Conservation (phyloP, 1,140 invertebrate genomes). For the Panagrolaimus sp. region DNA sequence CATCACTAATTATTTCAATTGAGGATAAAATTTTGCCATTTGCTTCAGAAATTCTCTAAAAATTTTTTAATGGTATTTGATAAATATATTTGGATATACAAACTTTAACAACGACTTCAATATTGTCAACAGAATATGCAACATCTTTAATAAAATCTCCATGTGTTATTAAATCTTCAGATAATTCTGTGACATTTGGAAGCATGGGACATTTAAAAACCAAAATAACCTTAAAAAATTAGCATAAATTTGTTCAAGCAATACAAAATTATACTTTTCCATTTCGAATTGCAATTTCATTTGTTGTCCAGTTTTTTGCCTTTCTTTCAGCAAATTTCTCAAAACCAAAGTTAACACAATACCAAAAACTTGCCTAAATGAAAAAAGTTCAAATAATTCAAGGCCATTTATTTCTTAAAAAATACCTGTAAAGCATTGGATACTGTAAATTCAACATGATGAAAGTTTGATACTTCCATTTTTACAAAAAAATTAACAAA, state of each 20-base stretch:
- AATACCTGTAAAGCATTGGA: conserved; percentile 45
- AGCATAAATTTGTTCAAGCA: conserved; percentile 73
- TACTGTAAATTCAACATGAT: conserved; percentile 43
- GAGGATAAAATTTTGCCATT: conserved; percentile 78
- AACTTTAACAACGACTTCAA: conserved; percentile 76
- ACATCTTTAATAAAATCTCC: conserved; percentile 95
- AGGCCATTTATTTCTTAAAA: background rate
- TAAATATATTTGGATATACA: conserved; percentile 24
- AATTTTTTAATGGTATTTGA: no score
- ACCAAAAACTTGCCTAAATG: conserved; percentile 81
- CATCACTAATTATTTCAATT: conserved; percentile 80
- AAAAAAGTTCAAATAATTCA: conserved; percentile 18
- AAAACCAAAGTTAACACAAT: conserved; percentile 83
- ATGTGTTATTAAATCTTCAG: conserved; percentile 73
- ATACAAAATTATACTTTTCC: conserved; percentile 73
- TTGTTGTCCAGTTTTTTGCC: conserved; percentile 66
- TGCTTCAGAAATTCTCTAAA: conserved; percentile 60
- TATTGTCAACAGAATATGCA: conserved; percentile 84
- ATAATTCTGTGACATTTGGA: conserved; percentile 74
- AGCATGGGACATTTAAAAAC: conserved; percentile 82
- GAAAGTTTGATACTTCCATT: conserved; percentile 23
- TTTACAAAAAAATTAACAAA: no score
- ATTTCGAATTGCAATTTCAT: conserved; percentile 77
- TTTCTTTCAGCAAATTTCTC: conserved; percentile 83
- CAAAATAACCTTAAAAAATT: conserved; percentile 72